A percentile compares a stretch with the other conserved stretches of the same genome.
These are phyloP conservation scores for Poecilus cupreus DNA, from an alignment of 2,888 invertebrate genomes.

Conservation along the genomic window DNA sequence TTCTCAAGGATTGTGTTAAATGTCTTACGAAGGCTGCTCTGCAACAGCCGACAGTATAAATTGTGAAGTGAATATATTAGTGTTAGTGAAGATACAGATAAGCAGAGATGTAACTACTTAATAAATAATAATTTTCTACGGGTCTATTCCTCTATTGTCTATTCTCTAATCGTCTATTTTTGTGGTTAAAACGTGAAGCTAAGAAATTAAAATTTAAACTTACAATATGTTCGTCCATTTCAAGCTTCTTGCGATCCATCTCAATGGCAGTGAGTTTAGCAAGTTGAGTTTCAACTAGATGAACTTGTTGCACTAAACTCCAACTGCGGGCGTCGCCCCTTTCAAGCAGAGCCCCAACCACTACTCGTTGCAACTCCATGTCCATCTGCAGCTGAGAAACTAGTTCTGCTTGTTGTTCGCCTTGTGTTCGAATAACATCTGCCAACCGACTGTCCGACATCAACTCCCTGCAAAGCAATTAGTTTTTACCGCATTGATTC, in stretches of 20 bases:
- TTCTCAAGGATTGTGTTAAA: background rate
- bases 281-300: conserved; percentile 82
- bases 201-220: conserved; percentile 62
- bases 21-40: conserved; percentile 4
- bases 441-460: conserved; percentile 78
- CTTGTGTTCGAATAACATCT: conserved; percentile 78
- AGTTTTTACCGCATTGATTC: no score
- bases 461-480: conserved; percentile 73
- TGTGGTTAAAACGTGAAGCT: no score
- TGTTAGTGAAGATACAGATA: background rate
- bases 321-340: conserved; percentile 84
- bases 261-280: conserved; percentile 83
- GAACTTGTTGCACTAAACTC: conserved; percentile 85
- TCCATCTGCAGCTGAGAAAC: conserved; percentile 80
- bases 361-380: conserved; percentile 82
- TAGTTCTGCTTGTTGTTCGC: conserved; percentile 77
- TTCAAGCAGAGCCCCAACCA: conserved; percentile 82
- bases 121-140: no score
- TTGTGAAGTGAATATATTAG: background rate
- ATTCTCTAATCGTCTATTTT: no score
- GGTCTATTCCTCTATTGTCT: no score
- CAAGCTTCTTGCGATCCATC: conserved; percentile 81
- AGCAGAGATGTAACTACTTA: background rate
- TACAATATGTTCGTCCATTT: conserved; percentile 81
- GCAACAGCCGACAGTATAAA: background rate